These are phyloP conservation scores for Archilochus colubris DNA, from an alignment of 2,113 vertebrate genomes.

Conservation along the genomic window DNA sequence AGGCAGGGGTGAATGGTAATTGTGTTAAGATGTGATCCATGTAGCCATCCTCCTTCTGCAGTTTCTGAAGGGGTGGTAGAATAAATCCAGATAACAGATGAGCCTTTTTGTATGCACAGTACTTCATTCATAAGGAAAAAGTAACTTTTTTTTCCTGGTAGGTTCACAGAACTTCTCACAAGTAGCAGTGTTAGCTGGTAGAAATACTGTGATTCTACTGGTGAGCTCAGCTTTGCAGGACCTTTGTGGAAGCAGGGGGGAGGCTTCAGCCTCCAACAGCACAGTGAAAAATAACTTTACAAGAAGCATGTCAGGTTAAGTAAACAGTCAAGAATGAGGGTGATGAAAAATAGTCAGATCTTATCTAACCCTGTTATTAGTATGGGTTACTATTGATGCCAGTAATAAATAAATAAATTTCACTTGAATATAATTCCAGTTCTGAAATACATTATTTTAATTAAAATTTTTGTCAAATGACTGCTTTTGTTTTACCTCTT, in stretches of 20 bases:
- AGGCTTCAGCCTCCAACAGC: background rate
- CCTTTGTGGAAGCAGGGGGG: background rate
- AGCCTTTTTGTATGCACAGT: background rate
- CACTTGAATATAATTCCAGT: background rate
- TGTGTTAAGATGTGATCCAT: background rate
- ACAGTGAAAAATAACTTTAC: background rate
- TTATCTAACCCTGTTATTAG: background rate
- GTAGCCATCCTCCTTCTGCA: background rate
- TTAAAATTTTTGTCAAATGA: background rate
- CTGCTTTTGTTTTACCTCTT: background rate
- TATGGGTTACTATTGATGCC: background rate
- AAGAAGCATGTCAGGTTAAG: background rate
- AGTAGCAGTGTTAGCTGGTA: background rate
- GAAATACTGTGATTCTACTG: background rate
- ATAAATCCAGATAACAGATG: background rate
- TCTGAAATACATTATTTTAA: background rate
- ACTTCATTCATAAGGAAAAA: background rate
- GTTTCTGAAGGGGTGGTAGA: background rate
- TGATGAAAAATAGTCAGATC: background rate
- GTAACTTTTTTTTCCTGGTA: background rate
- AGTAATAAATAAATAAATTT: background rate
- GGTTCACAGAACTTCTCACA: background rate
- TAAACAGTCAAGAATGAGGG: background rate
- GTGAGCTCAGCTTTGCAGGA: background rate
- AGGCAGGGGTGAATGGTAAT: background rate